Evolutionary conservation across 2,797 vertebrate species (phyloP), one percentile per base, ranked within the genome.

Genomic region (Odontamblyopus rebecca): DNA sequence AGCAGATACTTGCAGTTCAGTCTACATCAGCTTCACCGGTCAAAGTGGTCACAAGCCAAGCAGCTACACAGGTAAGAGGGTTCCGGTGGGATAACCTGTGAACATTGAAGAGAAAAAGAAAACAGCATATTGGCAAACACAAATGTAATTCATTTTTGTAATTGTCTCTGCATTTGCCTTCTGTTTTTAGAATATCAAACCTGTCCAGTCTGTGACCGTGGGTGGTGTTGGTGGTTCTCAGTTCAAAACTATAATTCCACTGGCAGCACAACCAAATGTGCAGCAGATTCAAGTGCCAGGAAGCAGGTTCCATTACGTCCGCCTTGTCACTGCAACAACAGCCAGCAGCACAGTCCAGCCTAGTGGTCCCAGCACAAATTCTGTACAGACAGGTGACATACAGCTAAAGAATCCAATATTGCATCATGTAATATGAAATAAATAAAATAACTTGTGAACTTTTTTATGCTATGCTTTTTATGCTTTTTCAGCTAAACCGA

Each of bases 261-360:
- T 99, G 92, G 89, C 95, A 83, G 95, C 95, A 23, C 95, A 97
- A 78, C 93, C 96, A 2, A 99, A 97, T 26, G 96, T 99, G 79
- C 98, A 99, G 87, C 98, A 98, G 88, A 99, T 99, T 79, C 97
- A 99, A 94, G 98, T 99, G 71, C 97, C 98, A 27, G 98, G 98
- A 68, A 99, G 96, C 93, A 93, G 97, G 82, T 99, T 99, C 85
- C 97, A 98, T 89, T 99, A 99, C 70, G 97, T 99, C 70, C 96
- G 97, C 48, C 95, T 99, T 0, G 98, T 99, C 81, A 98, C 97
- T 2, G 94, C 98, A 32, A 96, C 96, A 19, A 97, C 97, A 8
- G 95, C 94, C 6, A 95, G 88, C 89, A 94, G 84, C 78, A 90
- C 94, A 6, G 90, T 86, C 3, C 95, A 95, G 23, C 91, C 95